Conservation (phyloP, 2,113 vertebrate species). For the Oceanodroma tethys region DNA sequence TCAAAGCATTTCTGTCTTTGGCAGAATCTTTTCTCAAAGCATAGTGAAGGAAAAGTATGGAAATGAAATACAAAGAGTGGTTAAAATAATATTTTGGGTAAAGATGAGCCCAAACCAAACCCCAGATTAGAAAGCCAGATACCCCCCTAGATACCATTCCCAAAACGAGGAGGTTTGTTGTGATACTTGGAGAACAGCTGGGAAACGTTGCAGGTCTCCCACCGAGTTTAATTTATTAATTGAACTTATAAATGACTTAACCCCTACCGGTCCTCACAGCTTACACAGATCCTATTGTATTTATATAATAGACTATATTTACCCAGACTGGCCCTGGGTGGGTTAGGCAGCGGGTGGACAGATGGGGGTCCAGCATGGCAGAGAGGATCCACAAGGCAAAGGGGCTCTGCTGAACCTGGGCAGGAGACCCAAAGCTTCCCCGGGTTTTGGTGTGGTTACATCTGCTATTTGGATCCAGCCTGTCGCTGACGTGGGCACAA, state of each 20-base stretch:
- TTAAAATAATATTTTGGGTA: conserved; percentile 60
- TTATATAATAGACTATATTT: neutral
- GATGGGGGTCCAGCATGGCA: neutral
- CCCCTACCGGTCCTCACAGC: neutral
- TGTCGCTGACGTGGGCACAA: neutral
- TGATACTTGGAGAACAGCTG: neutral
- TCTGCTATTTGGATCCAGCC: neutral
- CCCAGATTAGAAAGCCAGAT: conserved; percentile 13
- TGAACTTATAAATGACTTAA: neutral
- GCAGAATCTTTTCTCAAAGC: conserved; percentile 52
- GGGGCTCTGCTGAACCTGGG: neutral
- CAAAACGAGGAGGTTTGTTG: neutral
- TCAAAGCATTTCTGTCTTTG: conserved; percentile 65
- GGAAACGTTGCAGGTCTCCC: conserved; percentile 17
- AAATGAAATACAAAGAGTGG: conserved; percentile 55
- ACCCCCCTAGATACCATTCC: neutral
- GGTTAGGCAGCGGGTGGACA: neutral
- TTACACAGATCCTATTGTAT: neutral
- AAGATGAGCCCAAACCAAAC: conserved; percentile 49
- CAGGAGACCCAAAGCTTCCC: neutral
- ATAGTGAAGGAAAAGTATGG: conserved; percentile 38
- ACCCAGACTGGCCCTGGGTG: neutral
- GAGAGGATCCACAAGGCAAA: neutral
- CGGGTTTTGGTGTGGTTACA: neutral
- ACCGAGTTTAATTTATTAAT: neutral